These are phyloP conservation scores for Cantharis flavilabris DNA, from an alignment of 2,888 invertebrate species.

Conservation along the genomic window DNA sequence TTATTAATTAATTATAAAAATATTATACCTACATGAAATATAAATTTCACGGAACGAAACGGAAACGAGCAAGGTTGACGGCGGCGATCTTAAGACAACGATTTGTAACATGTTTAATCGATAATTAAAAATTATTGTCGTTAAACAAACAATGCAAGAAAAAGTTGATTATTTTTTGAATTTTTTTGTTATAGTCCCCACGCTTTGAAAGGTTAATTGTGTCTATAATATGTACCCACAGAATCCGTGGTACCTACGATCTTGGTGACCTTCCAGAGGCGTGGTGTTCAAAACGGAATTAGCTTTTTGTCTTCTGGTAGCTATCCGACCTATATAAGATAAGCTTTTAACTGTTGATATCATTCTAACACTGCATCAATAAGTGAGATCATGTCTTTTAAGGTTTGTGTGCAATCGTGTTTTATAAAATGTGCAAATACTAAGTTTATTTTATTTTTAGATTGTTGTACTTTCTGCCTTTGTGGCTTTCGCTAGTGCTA, in stretches of 20 bases:
- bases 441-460: slow-evolving; percentile 33
- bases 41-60: not conserved
- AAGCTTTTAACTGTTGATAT: slow-evolving; percentile 16
- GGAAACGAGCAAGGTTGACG: not conserved
- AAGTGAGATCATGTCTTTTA: slow-evolving; percentile 28
- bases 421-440: not conserved
- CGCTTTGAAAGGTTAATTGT: slow-evolving; percentile 41
- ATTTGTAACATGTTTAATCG: not conserved
- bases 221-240: slow-evolving; percentile 5
- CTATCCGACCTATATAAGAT: slow-evolving; percentile 36
- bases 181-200: slow-evolving; percentile 40
- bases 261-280: slow-evolving; percentile 35
- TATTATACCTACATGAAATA: not conserved
- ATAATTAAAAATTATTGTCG: not conserved
- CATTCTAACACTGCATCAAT: slow-evolving; percentile 28
- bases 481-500: slow-evolving; percentile 38
- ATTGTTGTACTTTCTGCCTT: slow-evolving; percentile 40
- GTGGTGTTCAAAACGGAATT: slow-evolving; percentile 31
- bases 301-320: slow-evolving; percentile 18
- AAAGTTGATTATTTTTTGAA: slow-evolving; percentile 7
- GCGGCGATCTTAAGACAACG: not conserved
- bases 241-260: slow-evolving; percentile 22
- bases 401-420: slow-evolving; percentile 22
- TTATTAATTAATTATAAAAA: not conserved
- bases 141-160: not conserved